Conservation (phyloP, 2,888 invertebrate genomes). For the Campopleginae sp. region DNA sequence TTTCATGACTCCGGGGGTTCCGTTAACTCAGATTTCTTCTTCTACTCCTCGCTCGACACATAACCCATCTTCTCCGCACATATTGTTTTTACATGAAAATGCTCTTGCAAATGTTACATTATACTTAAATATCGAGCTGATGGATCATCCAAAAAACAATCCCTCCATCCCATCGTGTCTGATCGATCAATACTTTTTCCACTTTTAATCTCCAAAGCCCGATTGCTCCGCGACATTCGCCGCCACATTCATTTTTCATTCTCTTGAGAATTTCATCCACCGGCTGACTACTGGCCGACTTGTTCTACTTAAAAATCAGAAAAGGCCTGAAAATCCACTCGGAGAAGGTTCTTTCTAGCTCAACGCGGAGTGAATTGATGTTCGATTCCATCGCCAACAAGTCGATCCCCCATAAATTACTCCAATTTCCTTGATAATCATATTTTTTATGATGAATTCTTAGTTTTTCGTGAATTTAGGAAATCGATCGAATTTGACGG, state of each 20-base stretch:
- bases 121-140: not conserved
- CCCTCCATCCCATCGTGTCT: not conserved
- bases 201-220: not conserved
- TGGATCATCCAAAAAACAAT: not conserved
- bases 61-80: conserved; percentile 30
- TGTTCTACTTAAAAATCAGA: not conserved
- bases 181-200: not conserved
- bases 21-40: conserved; percentile 49
- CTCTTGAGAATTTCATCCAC: not conserved
- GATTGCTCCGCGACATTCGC: not conserved
- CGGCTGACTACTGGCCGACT: not conserved
- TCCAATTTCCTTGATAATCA: no score
- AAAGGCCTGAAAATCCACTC: not conserved
- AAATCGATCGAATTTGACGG: not conserved
- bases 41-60: conserved; percentile 19
- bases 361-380: not conserved
- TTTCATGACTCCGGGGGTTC: conserved; percentile 44
- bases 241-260: no score
- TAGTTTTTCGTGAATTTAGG: no score
- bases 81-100: conserved; percentile 50
- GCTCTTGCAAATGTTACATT: conserved; percentile 35
- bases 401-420: not conserved
- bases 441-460: no score
- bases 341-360: not conserved
- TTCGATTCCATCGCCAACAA: not conserved